Percentiles rank a stretch among this genome's conserved stretches.
phyloP scores from a whole-genome alignment of 2,113 vertebrate genomes.

The Atlantisia rogersi region DNA sequence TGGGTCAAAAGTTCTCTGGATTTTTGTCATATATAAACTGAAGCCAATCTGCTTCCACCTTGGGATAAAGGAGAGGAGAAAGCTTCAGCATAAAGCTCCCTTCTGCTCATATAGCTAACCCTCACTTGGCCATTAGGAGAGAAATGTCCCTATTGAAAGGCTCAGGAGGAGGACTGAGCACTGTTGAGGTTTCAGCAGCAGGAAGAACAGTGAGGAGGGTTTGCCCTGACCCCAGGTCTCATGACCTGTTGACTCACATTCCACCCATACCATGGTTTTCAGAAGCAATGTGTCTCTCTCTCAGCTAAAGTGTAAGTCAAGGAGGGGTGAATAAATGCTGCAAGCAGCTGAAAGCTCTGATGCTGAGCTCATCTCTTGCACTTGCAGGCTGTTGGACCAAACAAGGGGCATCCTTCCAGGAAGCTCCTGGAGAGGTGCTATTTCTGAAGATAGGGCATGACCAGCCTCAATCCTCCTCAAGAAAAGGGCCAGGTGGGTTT shows the following conservation, averaged over 20 bases:
- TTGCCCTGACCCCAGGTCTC: not conserved
- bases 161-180: not conserved
- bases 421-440: not conserved
- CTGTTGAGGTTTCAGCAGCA: not conserved
- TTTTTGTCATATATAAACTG: not conserved
- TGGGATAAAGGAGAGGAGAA: not conserved
- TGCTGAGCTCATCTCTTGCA: not conserved
- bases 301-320: not conserved
- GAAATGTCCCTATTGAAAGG: not conserved
- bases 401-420: not conserved
- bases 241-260: accelerated
- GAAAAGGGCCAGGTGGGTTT: not conserved
- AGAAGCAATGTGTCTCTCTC: accelerated
- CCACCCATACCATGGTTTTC: not conserved
- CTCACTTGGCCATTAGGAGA: not conserved
- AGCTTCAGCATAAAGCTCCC: not conserved
- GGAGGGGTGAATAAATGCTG: not conserved
- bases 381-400: not conserved
- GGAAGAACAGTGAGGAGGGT: not conserved
- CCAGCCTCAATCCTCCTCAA: not conserved
- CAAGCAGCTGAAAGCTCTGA: not conserved
- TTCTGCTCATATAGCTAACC: not conserved
- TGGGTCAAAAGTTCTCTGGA: not conserved
- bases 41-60: not conserved
- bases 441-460: not conserved